phyloP scores from a whole-genome alignment of 2,888 invertebrate species.

The Theristus sp. region DNA sequence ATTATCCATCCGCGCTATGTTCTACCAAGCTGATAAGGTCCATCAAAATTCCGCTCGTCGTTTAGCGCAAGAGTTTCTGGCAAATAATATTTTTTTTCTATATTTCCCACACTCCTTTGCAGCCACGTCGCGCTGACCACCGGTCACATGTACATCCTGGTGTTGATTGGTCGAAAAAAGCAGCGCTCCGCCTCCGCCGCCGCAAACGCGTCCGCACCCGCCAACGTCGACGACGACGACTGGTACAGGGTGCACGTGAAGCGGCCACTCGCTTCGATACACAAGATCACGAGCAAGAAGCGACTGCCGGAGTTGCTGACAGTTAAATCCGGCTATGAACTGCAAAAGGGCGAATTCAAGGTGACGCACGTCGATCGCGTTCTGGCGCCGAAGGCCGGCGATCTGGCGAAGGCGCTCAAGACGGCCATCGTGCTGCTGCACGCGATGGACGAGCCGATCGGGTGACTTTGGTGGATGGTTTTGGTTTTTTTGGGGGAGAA shows the following conservation, averaged over 20 bases:
- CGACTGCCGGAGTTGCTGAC: slow-evolving; percentile 85
- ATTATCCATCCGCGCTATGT: too few species aligned
- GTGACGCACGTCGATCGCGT: slow-evolving; percentile 29
- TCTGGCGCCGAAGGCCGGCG: slow-evolving; percentile 23
- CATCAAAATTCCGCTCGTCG: too few species aligned
- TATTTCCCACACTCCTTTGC: too few species aligned
- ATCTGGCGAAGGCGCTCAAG: slow-evolving; percentile 26
- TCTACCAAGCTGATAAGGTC: too few species aligned
- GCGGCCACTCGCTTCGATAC: slow-evolving; percentile 69
- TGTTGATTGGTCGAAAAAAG: background rate
- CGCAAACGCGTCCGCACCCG: background rate
- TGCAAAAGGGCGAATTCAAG: slow-evolving; percentile 8
- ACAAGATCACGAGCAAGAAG: slow-evolving; percentile 90
- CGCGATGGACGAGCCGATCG: slow-evolving; percentile 3
- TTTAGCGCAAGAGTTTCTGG: too few species aligned
- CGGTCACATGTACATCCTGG: slow-evolving; percentile 20
- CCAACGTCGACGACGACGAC: background rate
- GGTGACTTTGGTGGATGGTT: too few species aligned
- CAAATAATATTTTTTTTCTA: too few species aligned
- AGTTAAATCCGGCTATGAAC: slow-evolving; percentile 55
- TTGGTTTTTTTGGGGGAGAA: too few species aligned
- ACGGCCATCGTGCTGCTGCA: slow-evolving; percentile 19
- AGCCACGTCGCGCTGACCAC: slow-evolving; percentile 18
- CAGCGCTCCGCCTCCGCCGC: background rate
- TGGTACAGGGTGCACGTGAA: slow-evolving; percentile 42